A percentile compares a stretch with the other conserved stretches of the same genome.
These are phyloP conservation scores for Sceliomorpha sp. DNA, from an alignment of 2,888 invertebrate genomes.

Conservation along the genomic window DNA sequence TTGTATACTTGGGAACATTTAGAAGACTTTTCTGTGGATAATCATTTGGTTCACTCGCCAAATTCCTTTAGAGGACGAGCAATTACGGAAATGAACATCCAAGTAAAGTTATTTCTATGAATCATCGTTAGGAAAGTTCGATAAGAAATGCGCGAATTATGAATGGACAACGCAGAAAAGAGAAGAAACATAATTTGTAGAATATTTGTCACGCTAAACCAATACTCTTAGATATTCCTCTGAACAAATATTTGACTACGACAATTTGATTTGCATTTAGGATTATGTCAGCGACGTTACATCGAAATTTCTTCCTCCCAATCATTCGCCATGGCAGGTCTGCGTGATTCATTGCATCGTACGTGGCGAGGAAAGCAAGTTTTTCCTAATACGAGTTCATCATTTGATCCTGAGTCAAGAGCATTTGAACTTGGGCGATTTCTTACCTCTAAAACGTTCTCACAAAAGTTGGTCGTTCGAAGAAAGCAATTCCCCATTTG, in stretches of 20 bases:
- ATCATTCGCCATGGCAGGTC: slow-evolving; percentile 91
- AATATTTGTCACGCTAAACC: too few relatives aligned
- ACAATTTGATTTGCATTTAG: slow-evolving; percentile 73
- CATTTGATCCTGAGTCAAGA: slow-evolving; percentile 88
- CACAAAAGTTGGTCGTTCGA: slow-evolving; percentile 77
- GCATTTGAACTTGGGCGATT: slow-evolving; percentile 87
- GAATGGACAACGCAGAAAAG: too few relatives aligned
- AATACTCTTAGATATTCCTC: too few relatives aligned
- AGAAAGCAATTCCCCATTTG: slow-evolving; percentile 77
- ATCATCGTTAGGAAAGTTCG: too few relatives aligned
- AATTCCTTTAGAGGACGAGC: slow-evolving; percentile 86
- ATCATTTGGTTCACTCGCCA: slow-evolving; percentile 86
- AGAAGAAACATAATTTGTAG: too few relatives aligned
- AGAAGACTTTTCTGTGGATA: slow-evolving; percentile 84
- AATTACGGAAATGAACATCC: slow-evolving; percentile 87
- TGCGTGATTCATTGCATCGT: slow-evolving; percentile 82
- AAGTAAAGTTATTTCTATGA: slow-evolving; percentile 80
- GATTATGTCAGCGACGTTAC: slow-evolving; percentile 89
- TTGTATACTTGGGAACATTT: slow-evolving; percentile 88
- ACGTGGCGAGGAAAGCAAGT: slow-evolving; percentile 80
- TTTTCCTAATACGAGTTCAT: slow-evolving; percentile 87
- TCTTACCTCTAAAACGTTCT: slow-evolving; percentile 83
- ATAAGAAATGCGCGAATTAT: too few relatives aligned
- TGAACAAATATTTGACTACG: not conserved
- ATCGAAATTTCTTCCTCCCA: slow-evolving; percentile 87